Conservation (phyloP, 2,113 vertebrate genomes). For the Patagioenas fasciata region DNA sequence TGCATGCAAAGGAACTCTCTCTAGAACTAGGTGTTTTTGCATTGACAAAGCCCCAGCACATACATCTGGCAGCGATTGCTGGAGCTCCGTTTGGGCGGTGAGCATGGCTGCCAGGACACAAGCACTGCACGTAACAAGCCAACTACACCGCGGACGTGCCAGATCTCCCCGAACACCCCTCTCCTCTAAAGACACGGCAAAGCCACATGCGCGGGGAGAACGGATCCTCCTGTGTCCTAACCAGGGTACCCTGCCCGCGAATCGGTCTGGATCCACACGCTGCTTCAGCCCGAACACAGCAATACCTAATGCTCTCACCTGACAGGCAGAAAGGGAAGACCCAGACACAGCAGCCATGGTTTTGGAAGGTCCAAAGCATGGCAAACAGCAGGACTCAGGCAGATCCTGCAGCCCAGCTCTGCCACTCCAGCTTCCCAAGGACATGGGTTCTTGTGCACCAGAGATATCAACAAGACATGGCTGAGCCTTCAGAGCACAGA, state of each 20-base stretch:
- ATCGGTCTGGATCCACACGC: not conserved
- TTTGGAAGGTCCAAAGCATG: not conserved
- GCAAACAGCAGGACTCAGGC: not conserved
- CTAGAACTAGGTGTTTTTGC: not conserved
- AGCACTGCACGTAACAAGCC: slow-evolving; percentile 8
- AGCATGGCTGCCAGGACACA: not conserved
- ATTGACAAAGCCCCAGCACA: not conserved
- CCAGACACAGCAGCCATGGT: fast-evolving
- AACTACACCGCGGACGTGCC: not conserved
- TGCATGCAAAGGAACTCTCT: not conserved
- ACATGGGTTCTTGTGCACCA: too few relatives aligned
- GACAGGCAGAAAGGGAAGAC: not conserved
- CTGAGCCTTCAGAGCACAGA: not conserved
- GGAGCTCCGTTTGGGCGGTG: not conserved
- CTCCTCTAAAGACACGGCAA: not conserved
- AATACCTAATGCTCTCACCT: not conserved
- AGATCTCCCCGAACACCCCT: not conserved
- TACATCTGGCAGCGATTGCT: slow-evolving; percentile 1
- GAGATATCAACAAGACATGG: not conserved
- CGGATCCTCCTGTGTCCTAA: fast-evolving
- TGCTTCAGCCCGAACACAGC: not conserved
- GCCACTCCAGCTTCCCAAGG: too few relatives aligned
- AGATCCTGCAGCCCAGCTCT: too few relatives aligned
- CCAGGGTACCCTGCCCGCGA: not conserved
- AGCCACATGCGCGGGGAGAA: not conserved